phyloP scores from a whole-genome alignment of 1,140 invertebrate genomes.

The Carcinoscorpius rotundicauda region DNA sequence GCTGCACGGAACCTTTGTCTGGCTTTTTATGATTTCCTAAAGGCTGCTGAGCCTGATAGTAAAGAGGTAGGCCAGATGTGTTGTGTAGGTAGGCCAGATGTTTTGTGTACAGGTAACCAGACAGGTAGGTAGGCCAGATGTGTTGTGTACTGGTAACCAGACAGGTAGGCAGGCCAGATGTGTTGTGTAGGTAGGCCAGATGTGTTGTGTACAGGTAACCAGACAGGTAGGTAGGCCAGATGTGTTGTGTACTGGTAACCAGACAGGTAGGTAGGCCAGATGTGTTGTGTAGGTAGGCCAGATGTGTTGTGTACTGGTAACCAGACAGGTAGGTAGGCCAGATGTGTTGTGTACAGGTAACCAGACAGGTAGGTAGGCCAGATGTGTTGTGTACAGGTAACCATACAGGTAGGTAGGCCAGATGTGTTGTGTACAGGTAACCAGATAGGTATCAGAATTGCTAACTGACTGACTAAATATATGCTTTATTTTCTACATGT shows the following conservation, averaged over 20 bases:
- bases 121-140: too few relatives aligned
- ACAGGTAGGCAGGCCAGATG: constrained; percentile 48
- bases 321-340: too few relatives aligned
- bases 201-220: constrained; percentile 79
- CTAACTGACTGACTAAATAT: too few relatives aligned
- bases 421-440: too few relatives aligned
- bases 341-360: too few relatives aligned
- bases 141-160: too few relatives aligned
- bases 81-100: constrained; percentile 86
- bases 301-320: constrained; percentile 80
- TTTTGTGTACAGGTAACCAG: constrained; percentile 82
- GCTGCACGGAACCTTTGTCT: constrained; percentile 80
- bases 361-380: constrained; percentile 63
- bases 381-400: constrained; percentile 80
- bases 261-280: constrained; percentile 61
- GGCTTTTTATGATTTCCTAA: constrained; percentile 88
- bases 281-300: constrained; percentile 86
- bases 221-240: too few relatives aligned
- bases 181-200: constrained; percentile 86
- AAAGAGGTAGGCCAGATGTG: constrained; percentile 69
- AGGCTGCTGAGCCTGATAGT: constrained; percentile 81
- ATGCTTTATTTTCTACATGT: too few relatives aligned
- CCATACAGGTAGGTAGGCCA: too few relatives aligned
- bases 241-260: too few relatives aligned
- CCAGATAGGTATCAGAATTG: too few relatives aligned